A percentile compares a stretch with the other conserved stretches of the same genome.
phyloP scores from a whole-genome alignment of 2,797 vertebrate species.

The Petrocephalus sullivani region DNA sequence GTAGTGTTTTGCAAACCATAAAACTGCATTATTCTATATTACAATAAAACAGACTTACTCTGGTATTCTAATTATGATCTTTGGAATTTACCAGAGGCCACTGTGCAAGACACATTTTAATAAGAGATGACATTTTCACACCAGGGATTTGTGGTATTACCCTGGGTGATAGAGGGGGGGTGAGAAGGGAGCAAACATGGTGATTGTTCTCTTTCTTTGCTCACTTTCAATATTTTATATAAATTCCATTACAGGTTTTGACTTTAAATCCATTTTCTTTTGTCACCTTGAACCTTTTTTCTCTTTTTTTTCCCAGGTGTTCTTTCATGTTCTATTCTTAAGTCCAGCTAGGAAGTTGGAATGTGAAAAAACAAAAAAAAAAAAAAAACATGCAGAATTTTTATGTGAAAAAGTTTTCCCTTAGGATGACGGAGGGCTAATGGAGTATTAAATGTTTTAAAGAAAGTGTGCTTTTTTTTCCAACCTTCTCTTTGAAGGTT shows the following conservation, averaged over 20 bases:
- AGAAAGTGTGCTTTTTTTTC: neutral
- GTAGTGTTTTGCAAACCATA: neutral
- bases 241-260: slow-evolving; percentile 1
- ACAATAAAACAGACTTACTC: neutral
- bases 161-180: neutral
- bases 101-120: neutral
- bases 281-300: neutral
- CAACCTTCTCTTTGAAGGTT: neutral
- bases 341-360: neutral
- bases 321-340: slow-evolving; percentile 9
- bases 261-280: slow-evolving; percentile 6
- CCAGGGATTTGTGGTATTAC: neutral
- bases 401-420: neutral
- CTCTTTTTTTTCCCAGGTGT: neutral
- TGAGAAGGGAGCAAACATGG: neutral
- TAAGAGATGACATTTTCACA: neutral
- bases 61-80: slow-evolving; percentile 5
- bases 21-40: neutral
- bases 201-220: slow-evolving; percentile 6
- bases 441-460: slow-evolving; percentile 12
- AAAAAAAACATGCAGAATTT: neutral
- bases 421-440: neutral
- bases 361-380: neutral
- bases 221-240: neutral
- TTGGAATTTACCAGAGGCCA: neutral